A percentile compares a stretch with the other conserved stretches of the same genome.
Conservation (phyloP, 2,113 vertebrate species). For the Cephalopholis sonnerati region DNA sequence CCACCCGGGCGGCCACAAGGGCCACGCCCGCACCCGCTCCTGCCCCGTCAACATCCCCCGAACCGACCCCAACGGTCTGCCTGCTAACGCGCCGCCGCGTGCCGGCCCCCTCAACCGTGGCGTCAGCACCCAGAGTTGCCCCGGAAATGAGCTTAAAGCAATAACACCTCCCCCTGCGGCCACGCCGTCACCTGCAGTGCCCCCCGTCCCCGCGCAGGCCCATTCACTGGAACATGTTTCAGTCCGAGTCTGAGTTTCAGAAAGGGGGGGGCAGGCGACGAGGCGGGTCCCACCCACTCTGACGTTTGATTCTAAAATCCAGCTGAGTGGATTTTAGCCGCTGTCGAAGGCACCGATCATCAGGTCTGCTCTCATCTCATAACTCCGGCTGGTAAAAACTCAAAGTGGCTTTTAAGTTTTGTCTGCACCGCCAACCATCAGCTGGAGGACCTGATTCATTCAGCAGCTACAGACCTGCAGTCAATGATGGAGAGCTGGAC, state of each 20-base stretch:
- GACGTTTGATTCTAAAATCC: slow-evolving; percentile 18
- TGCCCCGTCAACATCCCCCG: slow-evolving; percentile 92
- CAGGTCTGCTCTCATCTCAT: slow-evolving; percentile 23
- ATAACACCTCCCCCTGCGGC: slow-evolving; percentile 73
- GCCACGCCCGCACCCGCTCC: slow-evolving; percentile 92
- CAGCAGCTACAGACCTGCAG: not conserved
- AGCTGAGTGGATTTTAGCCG: slow-evolving; percentile 5
- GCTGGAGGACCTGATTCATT: not conserved
- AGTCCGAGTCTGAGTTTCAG: slow-evolving; percentile 73
- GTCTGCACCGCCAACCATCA: not conserved
- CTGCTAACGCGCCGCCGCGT: slow-evolving; percentile 18
- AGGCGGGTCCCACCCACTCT: not conserved
- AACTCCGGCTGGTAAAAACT: slow-evolving; percentile 1
- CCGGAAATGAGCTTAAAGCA: slow-evolving; percentile 90
- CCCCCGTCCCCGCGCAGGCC: slow-evolving; percentile 63
- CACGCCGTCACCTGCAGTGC: slow-evolving; percentile 3
- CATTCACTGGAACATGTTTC: slow-evolving; percentile 86
- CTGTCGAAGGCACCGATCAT: not conserved
- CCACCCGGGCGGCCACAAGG: slow-evolving; percentile 84
- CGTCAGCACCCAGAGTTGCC: slow-evolving; percentile 89
- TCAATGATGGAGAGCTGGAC: not conserved
- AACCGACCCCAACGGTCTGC: slow-evolving; percentile 70
- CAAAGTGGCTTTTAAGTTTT: not conserved
- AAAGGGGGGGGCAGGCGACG: not conserved
- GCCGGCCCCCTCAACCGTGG: slow-evolving; percentile 77